Evolutionary conservation across 2,888 invertebrate species (phyloP).

Genomic region (Incurvaria masculella): DNA sequence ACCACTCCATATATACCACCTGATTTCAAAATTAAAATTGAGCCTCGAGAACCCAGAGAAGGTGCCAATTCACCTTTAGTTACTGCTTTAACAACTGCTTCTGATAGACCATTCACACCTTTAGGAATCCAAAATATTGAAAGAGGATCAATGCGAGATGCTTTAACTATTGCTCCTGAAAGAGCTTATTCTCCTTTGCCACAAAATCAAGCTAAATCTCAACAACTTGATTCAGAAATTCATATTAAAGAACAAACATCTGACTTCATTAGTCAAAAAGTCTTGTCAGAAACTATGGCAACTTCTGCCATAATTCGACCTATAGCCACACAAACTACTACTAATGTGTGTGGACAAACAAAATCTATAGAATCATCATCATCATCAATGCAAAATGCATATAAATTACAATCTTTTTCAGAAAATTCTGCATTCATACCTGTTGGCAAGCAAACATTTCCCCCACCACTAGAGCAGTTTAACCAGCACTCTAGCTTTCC

Average conservation of each 20-base stretch:
- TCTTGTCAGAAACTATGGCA: constrained; percentile 22
- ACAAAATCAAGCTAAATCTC: constrained; percentile 36
- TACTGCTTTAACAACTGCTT: constrained; percentile 65
- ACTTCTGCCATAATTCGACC: constrained; percentile 33
- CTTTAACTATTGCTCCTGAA: constrained; percentile 62
- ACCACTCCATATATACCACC: constrained; percentile 66
- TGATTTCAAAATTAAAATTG: constrained; percentile 56
- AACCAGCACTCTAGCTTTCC: constrained; percentile 33
- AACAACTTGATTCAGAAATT: constrained; percentile 24
- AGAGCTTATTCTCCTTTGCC: constrained; percentile 57
- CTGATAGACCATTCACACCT: constrained; percentile 61
- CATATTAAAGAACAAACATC: constrained; percentile 18
- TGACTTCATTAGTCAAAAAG: constrained; percentile 19
- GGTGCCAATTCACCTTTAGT: constrained; percentile 61
- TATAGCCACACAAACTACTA: constrained; percentile 32
- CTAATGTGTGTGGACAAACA: constrained; percentile 26
- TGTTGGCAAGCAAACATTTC: constrained; percentile 42
- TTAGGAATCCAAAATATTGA: constrained; percentile 43
- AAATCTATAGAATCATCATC: constrained; percentile 27
- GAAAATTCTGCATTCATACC: constrained; percentile 48
- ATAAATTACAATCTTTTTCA: constrained; percentile 37
- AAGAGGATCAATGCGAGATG: constrained; percentile 53
- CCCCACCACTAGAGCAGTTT: constrained; percentile 37
- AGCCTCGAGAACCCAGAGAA: constrained; percentile 43
- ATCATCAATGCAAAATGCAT: constrained; percentile 36